phyloP scores from a whole-genome alignment of 64 coral and sea anemone species.

The Actinia tenebrosa region DNA sequence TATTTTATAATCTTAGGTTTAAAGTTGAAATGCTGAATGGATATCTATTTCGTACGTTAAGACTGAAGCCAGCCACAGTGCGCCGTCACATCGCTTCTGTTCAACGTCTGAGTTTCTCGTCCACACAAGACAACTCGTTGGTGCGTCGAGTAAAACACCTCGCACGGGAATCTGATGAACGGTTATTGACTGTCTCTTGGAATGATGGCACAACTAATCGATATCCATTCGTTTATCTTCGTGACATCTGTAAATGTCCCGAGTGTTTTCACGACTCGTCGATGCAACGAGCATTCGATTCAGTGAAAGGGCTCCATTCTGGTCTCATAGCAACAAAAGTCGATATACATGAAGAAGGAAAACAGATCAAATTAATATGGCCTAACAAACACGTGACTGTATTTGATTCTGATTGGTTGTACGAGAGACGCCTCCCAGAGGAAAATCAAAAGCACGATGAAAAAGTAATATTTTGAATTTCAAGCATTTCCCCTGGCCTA shows the following conservation, averaged over 20 bases:
- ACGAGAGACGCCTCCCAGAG: conserved; percentile 27
- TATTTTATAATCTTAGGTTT: background rate
- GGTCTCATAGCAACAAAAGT: background rate
- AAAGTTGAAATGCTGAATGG: background rate
- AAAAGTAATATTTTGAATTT: background rate
- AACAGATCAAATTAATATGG: conserved; percentile 33
- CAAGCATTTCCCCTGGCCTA: too few species aligned
- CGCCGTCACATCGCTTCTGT: background rate
- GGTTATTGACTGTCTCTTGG: conserved; percentile 50
- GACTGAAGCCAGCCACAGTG: background rate
- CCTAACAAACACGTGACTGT: conserved; percentile 42
- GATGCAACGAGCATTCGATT: conserved; percentile 45
- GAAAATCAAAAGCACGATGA: background rate
- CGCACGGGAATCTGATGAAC: background rate
- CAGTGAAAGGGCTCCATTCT: conserved; percentile 28
- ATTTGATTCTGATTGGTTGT: conserved; percentile 41
- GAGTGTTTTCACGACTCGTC: conserved; percentile 51
- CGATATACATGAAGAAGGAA: conserved; percentile 1
- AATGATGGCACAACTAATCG: conserved; percentile 27
- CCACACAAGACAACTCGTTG: background rate
- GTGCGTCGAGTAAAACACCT: conserved; percentile 20
- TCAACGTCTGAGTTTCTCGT: background rate
- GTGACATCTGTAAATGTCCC: conserved; percentile 64
- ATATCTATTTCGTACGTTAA: background rate
- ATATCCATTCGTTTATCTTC: conserved; percentile 62